Base-by-base conservation (phyloP, 1,140 invertebrate genomes). In the Nasonia giraulti region DNA sequence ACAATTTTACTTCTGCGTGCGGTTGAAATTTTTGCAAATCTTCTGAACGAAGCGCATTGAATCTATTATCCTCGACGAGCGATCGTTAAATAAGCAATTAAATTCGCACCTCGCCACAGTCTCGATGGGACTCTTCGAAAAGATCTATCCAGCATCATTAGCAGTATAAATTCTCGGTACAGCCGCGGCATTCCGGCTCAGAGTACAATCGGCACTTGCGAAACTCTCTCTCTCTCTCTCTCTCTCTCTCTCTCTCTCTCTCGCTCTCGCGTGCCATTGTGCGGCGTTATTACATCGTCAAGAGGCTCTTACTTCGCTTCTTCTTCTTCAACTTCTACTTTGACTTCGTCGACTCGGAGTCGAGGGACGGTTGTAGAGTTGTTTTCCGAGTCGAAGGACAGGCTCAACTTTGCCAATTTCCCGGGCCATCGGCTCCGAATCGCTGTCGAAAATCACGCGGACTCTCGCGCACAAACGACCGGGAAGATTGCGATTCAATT, bases 361-460 rank as follows among this genome's bases (percentile, higher is more conserved):
- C 33, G 33, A 37, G 27, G 31, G 68, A 71, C 12, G 68, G 8
- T 27, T 71, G 68, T 71, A 27, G 68, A n/a, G 10, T 2, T 27
- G 68, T 71, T 33, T 27, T 27, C 68, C 68, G 23, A 71, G 68
- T 33, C 31, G 1, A 4, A 66, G 55, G 50, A 31, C 31, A 33
- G 27, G 2, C 27, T 33, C 23, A 78, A 78, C 76, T 78, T 78
- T 80, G 62, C 78, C 62, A 80, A 80, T 80, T 80, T 80, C 68
- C 78, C 44, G 11, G 78, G 14, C 62, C 55, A 80, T 69, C 68
- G 31, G 47, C 6, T 37, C 55, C 6, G 55, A 62, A 62, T 62
- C 17, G 55, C 20, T 6, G 68, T 71, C 68, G 68, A 71, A 71
- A n/a, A 44, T 44, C 40, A 33, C 7, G 2, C 10, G 17, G 6